Base-by-base conservation (phyloP, 1,140 invertebrate genomes). In the Mycetomoellerius zeteki region DNA sequence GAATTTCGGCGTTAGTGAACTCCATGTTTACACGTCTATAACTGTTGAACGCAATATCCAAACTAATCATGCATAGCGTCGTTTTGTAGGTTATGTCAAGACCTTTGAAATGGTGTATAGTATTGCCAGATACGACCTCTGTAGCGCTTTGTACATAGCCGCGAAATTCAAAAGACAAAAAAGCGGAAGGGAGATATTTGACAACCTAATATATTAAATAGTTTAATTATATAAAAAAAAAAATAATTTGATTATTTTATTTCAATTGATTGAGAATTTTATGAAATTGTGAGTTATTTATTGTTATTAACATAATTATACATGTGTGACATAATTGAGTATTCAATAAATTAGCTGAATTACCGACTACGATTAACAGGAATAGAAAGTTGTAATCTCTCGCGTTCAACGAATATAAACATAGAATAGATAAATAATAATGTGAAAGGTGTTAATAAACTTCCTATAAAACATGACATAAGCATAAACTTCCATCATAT, bases 361-460 rank as follows among this genome's bases (percentile, higher is more conserved):
- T 54, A 33, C 10, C 7, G 43, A 19, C 8, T 24, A 54, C 8
- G 50, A 50, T 82, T 80, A 47, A 86, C 60, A 47, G 62, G 78
- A 89, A 52, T 62, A 67, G 80, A 88, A 86, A 80, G 30, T 75
- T 58, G 52, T 80, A 89, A 88, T 69, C 73, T 89, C 88, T 86
- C 67, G 27, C 67, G 27, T 50, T 77, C 52, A 24, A 47, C 30
- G 71, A 86, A 80, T 33, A 58, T 88, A 89, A 89, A 21, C 12
- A 56, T 12, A 16, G 12, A 16, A 24, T 56, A 37, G 33, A 72
- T 30, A 30, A 58, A 77, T 19, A 56, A 54, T 54, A 56, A 37
- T 12, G 24, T 37, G n/a, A 72, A 72, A 67, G 37, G 16, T 76
- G 10, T 67, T 67, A 37, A 27, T 37, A 64, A 77, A 37, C 43